A percentile compares a stretch with the other conserved stretches of the same genome.
Evolutionary conservation across 2,888 invertebrate species (phyloP).

Genomic region (Diploptera punctata): DNA sequence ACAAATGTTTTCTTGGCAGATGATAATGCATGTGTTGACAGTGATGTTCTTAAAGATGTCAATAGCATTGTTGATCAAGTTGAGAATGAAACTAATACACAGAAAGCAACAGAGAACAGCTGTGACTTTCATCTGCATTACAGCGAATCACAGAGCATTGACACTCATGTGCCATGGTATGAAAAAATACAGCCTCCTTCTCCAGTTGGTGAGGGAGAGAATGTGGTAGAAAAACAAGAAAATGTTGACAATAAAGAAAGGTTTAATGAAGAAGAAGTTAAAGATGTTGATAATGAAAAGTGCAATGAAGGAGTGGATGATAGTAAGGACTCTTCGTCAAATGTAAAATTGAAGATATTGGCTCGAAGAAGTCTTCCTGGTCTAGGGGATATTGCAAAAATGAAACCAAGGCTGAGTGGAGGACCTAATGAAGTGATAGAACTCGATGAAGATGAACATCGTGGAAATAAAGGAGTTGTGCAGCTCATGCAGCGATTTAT

Average conservation of each 20-base stretch:
- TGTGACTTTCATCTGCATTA: conserved; percentile 15
- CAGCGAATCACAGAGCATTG: conserved; percentile 31
- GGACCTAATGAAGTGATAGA: conserved; percentile 65
- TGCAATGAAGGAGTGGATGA: no score
- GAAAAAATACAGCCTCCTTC: neutral
- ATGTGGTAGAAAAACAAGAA: neutral
- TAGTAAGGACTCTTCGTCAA: no score
- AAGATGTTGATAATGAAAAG: no score
- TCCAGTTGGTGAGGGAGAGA: neutral
- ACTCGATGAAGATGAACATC: conserved; percentile 61
- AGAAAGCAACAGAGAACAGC: neutral
- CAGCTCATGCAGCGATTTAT: conserved; percentile 74
- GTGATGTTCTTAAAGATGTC: neutral
- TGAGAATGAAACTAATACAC: neutral
- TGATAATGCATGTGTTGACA: neutral
- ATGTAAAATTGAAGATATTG: neutral
- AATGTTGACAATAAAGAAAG: neutral
- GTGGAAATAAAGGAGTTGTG: conserved; percentile 64
- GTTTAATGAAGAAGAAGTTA: no score
- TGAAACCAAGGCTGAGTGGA: conserved; percentile 61
- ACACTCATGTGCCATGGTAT: neutral
- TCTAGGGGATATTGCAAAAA: conserved; percentile 9
- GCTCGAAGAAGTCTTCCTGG: conserved; percentile 8
- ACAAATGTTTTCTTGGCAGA: no score
- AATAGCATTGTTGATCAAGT: neutral